phyloP scores from a whole-genome alignment of 1,140 invertebrate genomes.

The Hycleus cichorii region DNA sequence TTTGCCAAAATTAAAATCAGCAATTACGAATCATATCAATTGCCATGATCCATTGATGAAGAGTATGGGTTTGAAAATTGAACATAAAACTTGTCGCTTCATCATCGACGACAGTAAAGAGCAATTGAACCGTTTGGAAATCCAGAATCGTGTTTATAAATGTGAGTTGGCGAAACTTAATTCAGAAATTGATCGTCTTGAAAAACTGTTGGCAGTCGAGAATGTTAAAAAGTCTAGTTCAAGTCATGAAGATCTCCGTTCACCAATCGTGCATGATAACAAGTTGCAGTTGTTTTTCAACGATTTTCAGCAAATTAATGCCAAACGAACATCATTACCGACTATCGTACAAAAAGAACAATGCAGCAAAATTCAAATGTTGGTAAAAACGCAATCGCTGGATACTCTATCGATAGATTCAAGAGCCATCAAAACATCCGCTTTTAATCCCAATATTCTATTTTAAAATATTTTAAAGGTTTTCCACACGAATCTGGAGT shows the following conservation, averaged over 20 bases:
- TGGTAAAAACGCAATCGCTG: too few relatives aligned
- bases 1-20: slow-evolving; percentile 72
- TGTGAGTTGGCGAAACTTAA: slow-evolving; percentile 74
- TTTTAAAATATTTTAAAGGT: too few relatives aligned
- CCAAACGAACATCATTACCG: too few relatives aligned
- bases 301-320: too few relatives aligned
- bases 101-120: slow-evolving; percentile 67
- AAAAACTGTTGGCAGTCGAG: slow-evolving; percentile 35
- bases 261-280: too few relatives aligned
- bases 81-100: slow-evolving; percentile 77
- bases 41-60: slow-evolving; percentile 74
- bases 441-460: too few relatives aligned
- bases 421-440: too few relatives aligned
- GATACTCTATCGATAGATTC: too few relatives aligned
- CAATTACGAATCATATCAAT: slow-evolving; percentile 40
- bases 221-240: not conserved
- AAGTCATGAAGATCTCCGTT: not conserved
- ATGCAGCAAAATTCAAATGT: too few relatives aligned
- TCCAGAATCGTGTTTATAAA: slow-evolving; percentile 84
- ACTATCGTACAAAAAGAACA: too few relatives aligned
- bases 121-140: slow-evolving; percentile 75
- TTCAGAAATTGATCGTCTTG: slow-evolving; percentile 68
- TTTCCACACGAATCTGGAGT: too few relatives aligned
- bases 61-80: slow-evolving; percentile 78
- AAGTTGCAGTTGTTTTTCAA: too few relatives aligned